phyloP scores from a whole-genome alignment of 2,888 invertebrate genomes.

The Noctuana brunneofusca region DNA sequence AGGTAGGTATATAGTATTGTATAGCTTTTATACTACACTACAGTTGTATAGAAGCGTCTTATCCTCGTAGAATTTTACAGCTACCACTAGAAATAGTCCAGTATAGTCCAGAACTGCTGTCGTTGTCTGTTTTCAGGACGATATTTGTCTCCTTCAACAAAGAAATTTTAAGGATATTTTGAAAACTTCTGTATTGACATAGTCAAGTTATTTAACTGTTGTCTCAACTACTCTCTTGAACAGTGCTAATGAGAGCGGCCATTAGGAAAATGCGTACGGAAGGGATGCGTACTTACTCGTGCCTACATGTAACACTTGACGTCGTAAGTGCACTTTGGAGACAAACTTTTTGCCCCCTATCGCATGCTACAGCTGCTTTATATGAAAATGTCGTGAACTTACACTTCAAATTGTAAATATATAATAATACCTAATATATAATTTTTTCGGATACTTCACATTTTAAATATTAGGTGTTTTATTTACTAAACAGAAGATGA shows the following conservation, averaged over 20 bases:
- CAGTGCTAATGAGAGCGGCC: constrained; percentile 60
- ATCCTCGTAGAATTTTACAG: too few species aligned
- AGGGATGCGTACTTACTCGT: constrained; percentile 14
- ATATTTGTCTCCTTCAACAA: background rate
- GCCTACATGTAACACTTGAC: constrained; percentile 1
- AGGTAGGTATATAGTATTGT: too few species aligned
- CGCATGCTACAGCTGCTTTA: background rate
- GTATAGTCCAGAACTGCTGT: background rate
- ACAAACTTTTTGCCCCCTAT: constrained; percentile 22
- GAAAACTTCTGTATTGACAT: background rate
- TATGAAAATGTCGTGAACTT: background rate
- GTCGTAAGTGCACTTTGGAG: constrained; percentile 16
- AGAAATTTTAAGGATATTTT: background rate
- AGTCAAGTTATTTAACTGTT: constrained; percentile 5
- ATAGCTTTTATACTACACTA: too few species aligned
- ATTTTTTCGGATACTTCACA: too few species aligned
- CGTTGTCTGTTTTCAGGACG: background rate
- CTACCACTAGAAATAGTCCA: too few species aligned
- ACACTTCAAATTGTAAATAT: too few species aligned
- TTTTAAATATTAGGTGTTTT: too few species aligned
- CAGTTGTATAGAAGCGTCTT: too few species aligned
- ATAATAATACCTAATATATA: background rate
- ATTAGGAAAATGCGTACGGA: constrained; percentile 53
- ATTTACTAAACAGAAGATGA: too few species aligned
- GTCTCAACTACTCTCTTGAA: constrained; percentile 12